Evolutionary conservation across 2,888 invertebrate genomes (phyloP).

Genomic region (Electrophaes corylata): DNA sequence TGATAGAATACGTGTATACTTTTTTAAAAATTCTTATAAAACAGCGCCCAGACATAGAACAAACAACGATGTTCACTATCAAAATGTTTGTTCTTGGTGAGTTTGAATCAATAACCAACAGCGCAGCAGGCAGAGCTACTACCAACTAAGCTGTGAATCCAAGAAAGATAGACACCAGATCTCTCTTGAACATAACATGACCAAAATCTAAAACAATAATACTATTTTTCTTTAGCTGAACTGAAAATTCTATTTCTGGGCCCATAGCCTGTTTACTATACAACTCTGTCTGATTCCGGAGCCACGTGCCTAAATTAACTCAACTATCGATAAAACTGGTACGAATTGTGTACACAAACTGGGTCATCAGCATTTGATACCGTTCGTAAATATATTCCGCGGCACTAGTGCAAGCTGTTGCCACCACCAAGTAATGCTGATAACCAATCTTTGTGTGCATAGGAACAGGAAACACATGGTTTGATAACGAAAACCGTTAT

Average conservation of each 20-base stretch:
- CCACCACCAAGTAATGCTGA: conserved; percentile 27
- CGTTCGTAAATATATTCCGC: conserved; percentile 13
- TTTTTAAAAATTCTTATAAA: too few species aligned
- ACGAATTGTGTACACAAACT: conserved; percentile 24
- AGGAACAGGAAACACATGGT: conserved; percentile 31
- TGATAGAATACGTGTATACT: too few species aligned
- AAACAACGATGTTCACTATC: too few species aligned
- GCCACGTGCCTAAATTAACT: conserved; percentile 14
- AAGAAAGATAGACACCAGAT: too few species aligned
- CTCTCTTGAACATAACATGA: too few species aligned
- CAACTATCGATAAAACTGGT: conserved; percentile 26
- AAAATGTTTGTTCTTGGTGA: too few species aligned
- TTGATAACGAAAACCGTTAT: conserved; percentile 28
- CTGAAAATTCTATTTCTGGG: not conserved
- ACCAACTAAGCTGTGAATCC: too few species aligned
- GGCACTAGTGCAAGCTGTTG: conserved; percentile 16
- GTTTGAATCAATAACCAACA: too few species aligned
- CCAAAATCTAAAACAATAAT: too few species aligned
- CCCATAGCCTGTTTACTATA: conserved; percentile 5
- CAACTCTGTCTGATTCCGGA: conserved; percentile 1
- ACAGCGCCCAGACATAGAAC: too few species aligned
- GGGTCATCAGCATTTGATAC: conserved; percentile 26
- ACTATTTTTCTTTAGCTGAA: too few species aligned
- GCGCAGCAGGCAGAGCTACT: too few species aligned
- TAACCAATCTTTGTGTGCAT: conserved; percentile 30